Percentiles rank a stretch among this genome's conserved stretches.
phyloP scores from a whole-genome alignment of 2,797 vertebrate species.

The Propithecus perrieri region DNA sequence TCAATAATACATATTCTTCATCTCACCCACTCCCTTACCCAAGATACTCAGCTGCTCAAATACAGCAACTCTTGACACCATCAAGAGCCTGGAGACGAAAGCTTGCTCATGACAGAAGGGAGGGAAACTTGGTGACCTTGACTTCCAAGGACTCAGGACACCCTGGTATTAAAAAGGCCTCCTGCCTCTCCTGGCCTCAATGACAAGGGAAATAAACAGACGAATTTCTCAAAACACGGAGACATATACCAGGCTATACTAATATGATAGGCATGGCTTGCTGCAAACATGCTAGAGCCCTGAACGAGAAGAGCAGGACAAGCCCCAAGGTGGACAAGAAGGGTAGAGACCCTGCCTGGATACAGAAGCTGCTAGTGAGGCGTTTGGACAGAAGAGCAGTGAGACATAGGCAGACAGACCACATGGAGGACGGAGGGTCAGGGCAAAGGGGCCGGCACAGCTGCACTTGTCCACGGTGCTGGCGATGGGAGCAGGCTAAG shows the following conservation, averaged over 20 bases:
- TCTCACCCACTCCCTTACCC: not conserved
- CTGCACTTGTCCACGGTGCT: not conserved
- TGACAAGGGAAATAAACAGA: not conserved
- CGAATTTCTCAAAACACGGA: not conserved
- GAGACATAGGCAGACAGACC: not conserved
- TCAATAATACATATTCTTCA: not conserved
- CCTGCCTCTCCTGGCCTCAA: not conserved
- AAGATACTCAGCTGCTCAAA: not conserved
- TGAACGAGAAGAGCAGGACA: not conserved
- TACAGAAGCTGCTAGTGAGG: not conserved
- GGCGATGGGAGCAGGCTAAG: not conserved
- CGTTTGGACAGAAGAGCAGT: not conserved
- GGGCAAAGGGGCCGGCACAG: no score
- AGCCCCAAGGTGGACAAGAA: not conserved
- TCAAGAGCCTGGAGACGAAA: not conserved
- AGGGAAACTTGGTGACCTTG: not conserved
- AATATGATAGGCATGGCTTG: not conserved
- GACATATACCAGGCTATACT: not conserved
- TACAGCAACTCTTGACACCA: not conserved
- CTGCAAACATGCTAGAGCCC: not conserved
- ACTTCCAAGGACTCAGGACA: not conserved
- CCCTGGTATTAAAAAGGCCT: not conserved
- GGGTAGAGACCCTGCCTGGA: not conserved
- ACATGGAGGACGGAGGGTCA: accelerated
- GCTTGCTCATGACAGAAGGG: not conserved